Evolutionary conservation across 2,888 invertebrate species (phyloP), one percentile per base, ranked within the genome.

Genomic region (Apamea crenata): DNA sequence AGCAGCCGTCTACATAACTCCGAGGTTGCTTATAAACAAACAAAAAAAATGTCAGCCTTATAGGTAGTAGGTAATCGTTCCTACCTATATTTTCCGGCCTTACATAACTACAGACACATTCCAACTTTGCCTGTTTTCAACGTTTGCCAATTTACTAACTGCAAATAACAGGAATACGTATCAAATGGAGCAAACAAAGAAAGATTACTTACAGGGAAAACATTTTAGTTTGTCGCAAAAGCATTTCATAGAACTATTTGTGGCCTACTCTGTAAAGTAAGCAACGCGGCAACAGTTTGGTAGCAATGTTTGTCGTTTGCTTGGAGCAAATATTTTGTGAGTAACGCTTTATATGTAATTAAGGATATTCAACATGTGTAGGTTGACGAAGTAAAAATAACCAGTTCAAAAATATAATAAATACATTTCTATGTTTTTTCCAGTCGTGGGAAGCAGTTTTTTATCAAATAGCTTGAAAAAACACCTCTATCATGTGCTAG

Each of bases 171-270:
- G 70, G 68, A 82, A 90, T 80, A 82, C 76, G 74, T 75, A 81
- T 76, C 65, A 88, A 90, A 84, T 86, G 86, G 81, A 40, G 84
- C 86, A 83, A 89, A 85, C 74, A 88, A 82, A 89, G 75, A 86
- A 86, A 82, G 70, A 89, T 88, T 87, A 86, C 85, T 83, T 87
- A 80, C 88, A 84, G 80, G 81, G 81, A 85, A 89, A 82, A 72
- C 83, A 83, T 85, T 84, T 83, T 84, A 87, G 85, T 89, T 82
- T 63, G 77, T 80, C 82, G 84, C 78, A 74, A 78, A 81, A 76
- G 84, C 77, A 70, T 80, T 88, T 56, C 73, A 72, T 80, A 71
- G 59, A 85, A 81, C 77, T 85, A 78, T 86, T 85, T 88, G 77
- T 76, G 71, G 72, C 69, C n/a, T 74, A 77, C 79, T 78, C 44